Evolutionary conservation across 2,113 vertebrate species (phyloP), one percentile per base, ranked within the genome.

Genomic region (Muscicapa adusta): DNA sequence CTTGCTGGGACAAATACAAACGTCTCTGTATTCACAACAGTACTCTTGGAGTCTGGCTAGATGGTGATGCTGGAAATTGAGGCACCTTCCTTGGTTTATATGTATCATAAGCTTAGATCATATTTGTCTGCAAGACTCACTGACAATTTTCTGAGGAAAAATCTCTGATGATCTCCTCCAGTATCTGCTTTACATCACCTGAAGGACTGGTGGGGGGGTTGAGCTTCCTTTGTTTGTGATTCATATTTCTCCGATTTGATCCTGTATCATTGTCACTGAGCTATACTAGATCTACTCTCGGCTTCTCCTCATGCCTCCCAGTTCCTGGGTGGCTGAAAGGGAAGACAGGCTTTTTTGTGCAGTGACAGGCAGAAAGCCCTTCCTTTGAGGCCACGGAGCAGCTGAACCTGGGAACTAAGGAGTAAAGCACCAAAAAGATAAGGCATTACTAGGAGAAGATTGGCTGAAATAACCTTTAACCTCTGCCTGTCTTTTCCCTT

Each of bases 381-480:
- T 85, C 29, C 68, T 74, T 61, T 85, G 66, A 47, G 70, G 88
- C 82, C 43, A 42, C 4, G 22, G 57, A 94, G 48, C 61, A 80
- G 63, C 48, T 93, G 95, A 88, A 89, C 58, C 60, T 77, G 51
- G 51, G 65, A 96, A 57, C 74, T 93, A 90, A 79, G 1, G 25
- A 86, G 65, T 50, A 88, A 47, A 93, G 85, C 73, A 88, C 85
- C 75, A 42, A 58, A 90, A 95, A 96, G 92, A 97, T 96, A 97
- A 96, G 53, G 85, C 78, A 83, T 48, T 47, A 61, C 60, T 76
- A 81, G 58, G 60, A 96, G 77, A 81, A 95, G 86, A 94, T 68
- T 79, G 83, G 73, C 72, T 96, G 74, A 91, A 94, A 78, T 90
- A 94, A 96, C 96, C 94, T 96, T 97, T 96, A 94, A 81, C 88